Base-by-base conservation (phyloP, 2,888 invertebrate species). In the Junonia oenone region DNA sequence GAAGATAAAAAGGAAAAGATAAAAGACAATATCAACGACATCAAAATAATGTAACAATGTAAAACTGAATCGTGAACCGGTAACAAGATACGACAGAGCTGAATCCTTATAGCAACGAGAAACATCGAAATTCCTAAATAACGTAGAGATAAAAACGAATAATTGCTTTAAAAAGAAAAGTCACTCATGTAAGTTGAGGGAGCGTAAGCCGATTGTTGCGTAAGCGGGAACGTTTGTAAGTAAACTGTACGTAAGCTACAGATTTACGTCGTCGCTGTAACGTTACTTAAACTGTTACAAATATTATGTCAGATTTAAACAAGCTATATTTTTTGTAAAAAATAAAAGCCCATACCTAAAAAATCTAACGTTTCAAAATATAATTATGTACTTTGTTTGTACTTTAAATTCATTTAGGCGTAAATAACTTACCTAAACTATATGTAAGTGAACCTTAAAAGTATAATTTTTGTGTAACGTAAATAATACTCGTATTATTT, bases 91-190 rank as follows among this genome's bases (percentile, higher is more conserved):
- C 64, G 81, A 81, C 4, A 80, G 73, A 64, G 69, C 77, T 0
- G 81, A 75, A 1, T 75, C 75, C 4, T 88, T 87, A 88, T 87
- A 88, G 88, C 88, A 84, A 68, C 79, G 81, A 72, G 75, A 78
- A 57, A 82, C 87, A 0, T 77, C 86, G 1, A 77, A 72, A 61
- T 89, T 88, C 17, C 72, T 86, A 1, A 77, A 73, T 49, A 82
- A 87, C 59, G 78, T 78, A 50, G 72, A 53, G 45, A 59, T 69
- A 59, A 68, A 66, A 51, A 77, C 73, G 52, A 80, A 75, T 66
- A 79, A 75, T 56, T 73, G 75, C 48, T 72, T 74, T 67, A 71
- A 76, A 63, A 83, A 83, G 64, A 86, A 87, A 65, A 83, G 82
- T 66, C 88, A 88, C 64, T 89, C 89, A 26, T 89, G 89, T 69